phyloP scores from a whole-genome alignment of 2,888 invertebrate genomes.

The Eupithecia inturbata region DNA sequence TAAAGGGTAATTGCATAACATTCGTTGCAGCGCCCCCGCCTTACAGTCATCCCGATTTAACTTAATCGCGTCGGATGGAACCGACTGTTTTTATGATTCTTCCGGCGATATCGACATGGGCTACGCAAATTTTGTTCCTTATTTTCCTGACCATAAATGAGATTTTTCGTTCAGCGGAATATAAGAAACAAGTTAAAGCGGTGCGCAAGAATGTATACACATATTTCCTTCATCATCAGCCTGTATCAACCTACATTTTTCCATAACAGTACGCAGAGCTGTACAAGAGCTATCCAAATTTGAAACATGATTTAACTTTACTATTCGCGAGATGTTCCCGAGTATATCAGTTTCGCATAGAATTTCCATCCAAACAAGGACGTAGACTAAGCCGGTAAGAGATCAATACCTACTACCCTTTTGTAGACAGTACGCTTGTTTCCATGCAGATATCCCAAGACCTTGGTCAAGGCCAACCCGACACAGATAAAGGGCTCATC shows the following conservation, averaged over 20 bases:
- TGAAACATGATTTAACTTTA: background rate
- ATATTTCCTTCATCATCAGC: background rate
- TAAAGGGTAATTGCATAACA: conserved; percentile 44
- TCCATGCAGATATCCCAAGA: conserved; percentile 49
- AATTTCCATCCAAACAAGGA: background rate
- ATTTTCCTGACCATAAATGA: conserved; percentile 37
- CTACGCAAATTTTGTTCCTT: conserved; percentile 39
- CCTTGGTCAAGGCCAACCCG: conserved; percentile 51
- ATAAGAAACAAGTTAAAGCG: conserved; percentile 36
- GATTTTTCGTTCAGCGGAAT: conserved; percentile 32
- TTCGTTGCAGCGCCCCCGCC: conserved; percentile 39
- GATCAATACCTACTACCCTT: conserved; percentile 4
- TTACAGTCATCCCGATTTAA: conserved; percentile 50
- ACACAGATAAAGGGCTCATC: conserved; percentile 39
- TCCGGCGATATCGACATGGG: conserved; percentile 31
- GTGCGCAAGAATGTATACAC: background rate
- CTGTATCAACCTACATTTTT: background rate
- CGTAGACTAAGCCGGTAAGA: background rate
- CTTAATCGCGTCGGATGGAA: conserved; percentile 48
- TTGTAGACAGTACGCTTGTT: conserved; percentile 30
- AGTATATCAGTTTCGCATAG: background rate
- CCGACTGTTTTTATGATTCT: conserved; percentile 51
- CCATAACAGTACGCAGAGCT: too few species aligned
- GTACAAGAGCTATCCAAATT: too few species aligned
- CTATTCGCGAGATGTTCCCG: background rate